Base-by-base conservation (phyloP, 2,797 vertebrate genomes). In the Hapalemur alaotrensis region DNA sequence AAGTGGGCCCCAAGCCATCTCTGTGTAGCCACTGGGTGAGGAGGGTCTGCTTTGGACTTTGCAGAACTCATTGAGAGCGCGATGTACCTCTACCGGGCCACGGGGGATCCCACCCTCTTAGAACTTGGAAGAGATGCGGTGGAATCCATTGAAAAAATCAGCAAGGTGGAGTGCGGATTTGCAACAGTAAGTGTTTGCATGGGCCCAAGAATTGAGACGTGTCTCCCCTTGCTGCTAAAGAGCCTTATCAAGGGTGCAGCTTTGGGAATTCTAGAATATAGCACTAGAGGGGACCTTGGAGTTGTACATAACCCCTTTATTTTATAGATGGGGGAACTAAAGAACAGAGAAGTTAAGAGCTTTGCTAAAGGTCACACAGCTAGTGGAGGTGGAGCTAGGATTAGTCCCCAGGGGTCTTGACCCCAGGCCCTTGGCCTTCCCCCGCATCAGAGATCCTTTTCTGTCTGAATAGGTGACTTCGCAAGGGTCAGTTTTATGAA, bases 1-100 rank as follows among this genome's bases (percentile, higher is more conserved):
- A 25, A 22, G 23, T 20, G 14, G 73, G 14, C 73, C 50, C 20
- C 3, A 5, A 25, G 75, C 73, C 85, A 87, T 52, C 35, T 38
- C 57, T 86, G 50, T 72, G 43, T 48, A 79, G 61, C 80, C 89
- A 32, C 80, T 88, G 78, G 83, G 2, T 98, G 14, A 98, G 46
- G 35, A 76, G 41, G 41, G 7, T 95, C 25, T 96, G 95, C 57
- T 95, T 23, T 22, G 85, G 61, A 80, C 95, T 96, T 98, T 98
- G 46, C 99, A 99, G 99, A 99, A 98, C 98, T 99, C 90, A 99
- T 99, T 7, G 99, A 99, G 97, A 99, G 99, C 0, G 99, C 99
- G 0, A 99, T 99, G 99, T 99, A 99, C 97, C 99, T 99, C 97
- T 99, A 99, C 98, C 99, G 99, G 69, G 99, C 99, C 4, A 99